Conservation (phyloP, 2,888 invertebrate genomes). For the Phalera bucephala region DNA sequence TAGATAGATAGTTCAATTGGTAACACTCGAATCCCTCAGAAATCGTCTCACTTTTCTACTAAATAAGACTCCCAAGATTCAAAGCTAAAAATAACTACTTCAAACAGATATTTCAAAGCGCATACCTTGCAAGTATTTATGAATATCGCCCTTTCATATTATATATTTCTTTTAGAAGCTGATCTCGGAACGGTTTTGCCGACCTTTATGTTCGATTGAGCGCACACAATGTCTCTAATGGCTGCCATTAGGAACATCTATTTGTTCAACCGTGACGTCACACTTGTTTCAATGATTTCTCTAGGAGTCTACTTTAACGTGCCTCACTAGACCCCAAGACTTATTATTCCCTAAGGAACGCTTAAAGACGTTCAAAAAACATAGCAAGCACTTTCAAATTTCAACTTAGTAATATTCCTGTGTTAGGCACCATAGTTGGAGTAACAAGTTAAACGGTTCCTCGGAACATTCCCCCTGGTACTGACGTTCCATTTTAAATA, state of each 20-base stretch:
- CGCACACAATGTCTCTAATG: conserved; percentile 72
- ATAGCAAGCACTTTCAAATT: not conserved
- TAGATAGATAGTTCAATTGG: conserved; percentile 36
- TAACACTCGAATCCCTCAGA: conserved; percentile 16
- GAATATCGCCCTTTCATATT: conserved; percentile 62
- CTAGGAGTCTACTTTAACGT: conserved; percentile 50
- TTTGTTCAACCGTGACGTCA: conserved; percentile 66
- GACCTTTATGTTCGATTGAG: conserved; percentile 69
- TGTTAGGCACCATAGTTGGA: no score
- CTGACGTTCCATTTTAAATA: no score
- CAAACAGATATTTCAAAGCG: conserved; percentile 43
- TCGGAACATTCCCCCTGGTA: no score
- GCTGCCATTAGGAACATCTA: conserved; percentile 70
- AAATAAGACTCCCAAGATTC: no score
- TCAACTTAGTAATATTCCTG: no score
- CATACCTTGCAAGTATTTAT: conserved; percentile 55
- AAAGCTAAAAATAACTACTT: conserved; percentile 36
- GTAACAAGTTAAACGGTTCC: no score
- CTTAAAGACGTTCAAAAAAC: no score
- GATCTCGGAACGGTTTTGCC: conserved; percentile 44
- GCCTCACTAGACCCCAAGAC: conserved; percentile 30
- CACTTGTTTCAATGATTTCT: conserved; percentile 63
- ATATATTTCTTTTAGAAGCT: conserved; percentile 48
- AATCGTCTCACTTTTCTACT: no score
- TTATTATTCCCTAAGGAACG: no score